Base-by-base conservation (phyloP, 1,140 invertebrate species). In the Aphaenogaster rudis region DNA sequence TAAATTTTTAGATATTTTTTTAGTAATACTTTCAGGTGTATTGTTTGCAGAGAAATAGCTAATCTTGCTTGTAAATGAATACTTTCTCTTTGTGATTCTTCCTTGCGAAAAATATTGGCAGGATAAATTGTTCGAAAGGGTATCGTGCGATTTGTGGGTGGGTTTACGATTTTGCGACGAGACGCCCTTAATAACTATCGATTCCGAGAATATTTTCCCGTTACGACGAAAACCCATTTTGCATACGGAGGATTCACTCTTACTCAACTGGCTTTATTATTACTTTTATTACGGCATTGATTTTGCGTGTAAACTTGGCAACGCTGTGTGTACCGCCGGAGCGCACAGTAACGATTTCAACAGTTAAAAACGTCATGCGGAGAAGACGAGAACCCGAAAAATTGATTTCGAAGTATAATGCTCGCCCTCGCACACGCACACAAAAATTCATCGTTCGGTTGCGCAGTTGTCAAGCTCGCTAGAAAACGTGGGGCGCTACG, bases 301-400 rank as follows among this genome's bases (percentile, higher is more conserved):
- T 84, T 84, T 76, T 84, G 42, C 80, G 80, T 76, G 80, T 84
- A 84, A 84, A 84, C 80, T 84, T 84, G 80, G 80, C 80, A 84
- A 84, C 80, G 50, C 69, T 84, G 79, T 84, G 42, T 84, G 42
- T 84, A 76, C 69, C 69, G 54, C n/a, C 80, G 39, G 33, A 39
- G 69, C 69, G 57, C 57, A 76, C 36, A 28, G 69, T 84, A 84
- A 84, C 69, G 69, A 84, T 84, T 84, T 84, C 57, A 84, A 61
- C 80, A 84, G 69, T 84, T 84, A 84, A 84, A 84, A 84, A n/a
- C 42, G 39, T 81, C 66, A 28, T 59, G 66, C 79, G 45, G 69
- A 74, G 21, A 84, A 84, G 69, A 84, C 28, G 69, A 48, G 57
- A 48, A 45, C 42, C 80, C 54, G 64, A 67, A 57, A 84, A 76